phyloP scores from a whole-genome alignment of 2,113 vertebrate genomes.

The Paradoxurus hermaphroditus region DNA sequence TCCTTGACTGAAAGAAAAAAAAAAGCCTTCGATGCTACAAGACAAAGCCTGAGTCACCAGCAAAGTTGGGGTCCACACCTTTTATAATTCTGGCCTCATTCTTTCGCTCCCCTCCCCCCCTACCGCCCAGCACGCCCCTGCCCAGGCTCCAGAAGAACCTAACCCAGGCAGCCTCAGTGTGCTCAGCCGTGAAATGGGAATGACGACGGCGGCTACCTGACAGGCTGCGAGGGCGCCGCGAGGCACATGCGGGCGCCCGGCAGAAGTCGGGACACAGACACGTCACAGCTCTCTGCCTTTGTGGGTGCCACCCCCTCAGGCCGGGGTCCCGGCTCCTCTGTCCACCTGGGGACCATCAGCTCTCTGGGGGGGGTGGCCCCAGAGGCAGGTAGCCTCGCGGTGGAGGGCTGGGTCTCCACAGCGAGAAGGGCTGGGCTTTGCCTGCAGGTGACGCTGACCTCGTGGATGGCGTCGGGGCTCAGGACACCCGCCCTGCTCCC shows the following conservation, averaged over 20 bases:
- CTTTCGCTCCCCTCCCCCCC: rapidly evolving
- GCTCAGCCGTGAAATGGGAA: neutral
- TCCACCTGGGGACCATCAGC: neutral
- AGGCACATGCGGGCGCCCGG: rapidly evolving
- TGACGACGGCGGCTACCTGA: rapidly evolving
- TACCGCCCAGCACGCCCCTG: rapidly evolving
- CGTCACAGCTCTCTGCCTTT: neutral
- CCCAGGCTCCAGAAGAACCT: neutral
- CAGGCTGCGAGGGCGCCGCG: neutral
- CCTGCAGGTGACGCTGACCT: neutral
- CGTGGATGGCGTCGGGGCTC: rapidly evolving
- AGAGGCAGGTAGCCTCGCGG: neutral
- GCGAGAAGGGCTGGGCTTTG: neutral
- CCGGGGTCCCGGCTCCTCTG: neutral
- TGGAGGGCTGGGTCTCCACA: neutral
- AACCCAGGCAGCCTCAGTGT: neutral
- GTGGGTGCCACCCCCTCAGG: too few species aligned
- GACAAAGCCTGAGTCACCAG: neutral
- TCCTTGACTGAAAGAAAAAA: neutral
- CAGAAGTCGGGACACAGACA: rapidly evolving
- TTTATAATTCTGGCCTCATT: neutral
- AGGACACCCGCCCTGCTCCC: neutral
- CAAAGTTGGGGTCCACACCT: neutral
- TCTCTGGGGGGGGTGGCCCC: neutral
- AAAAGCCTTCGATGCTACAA: neutral